A percentile compares a stretch with the other conserved stretches of the same genome.
Evolutionary conservation across 2,113 vertebrate species (phyloP).

Genomic region (Oryzias curvinotus): DNA sequence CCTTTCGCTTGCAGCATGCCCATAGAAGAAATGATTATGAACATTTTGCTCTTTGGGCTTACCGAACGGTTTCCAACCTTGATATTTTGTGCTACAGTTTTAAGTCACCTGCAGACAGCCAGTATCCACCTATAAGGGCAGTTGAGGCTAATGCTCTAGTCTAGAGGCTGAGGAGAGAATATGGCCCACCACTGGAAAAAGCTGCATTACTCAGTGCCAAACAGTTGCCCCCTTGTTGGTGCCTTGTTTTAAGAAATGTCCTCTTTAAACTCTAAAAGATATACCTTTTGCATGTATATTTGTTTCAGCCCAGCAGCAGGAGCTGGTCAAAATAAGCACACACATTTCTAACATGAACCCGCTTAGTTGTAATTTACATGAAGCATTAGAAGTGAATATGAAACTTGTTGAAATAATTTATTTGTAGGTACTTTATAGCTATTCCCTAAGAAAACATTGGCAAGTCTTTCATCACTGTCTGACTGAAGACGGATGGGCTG

Average conservation of each 20-base stretch:
- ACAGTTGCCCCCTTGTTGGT: conserved; percentile 52
- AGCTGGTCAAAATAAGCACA: background rate
- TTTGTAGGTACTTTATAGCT: conserved; percentile 68
- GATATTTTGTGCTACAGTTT: no score
- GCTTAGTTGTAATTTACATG: conserved; percentile 37
- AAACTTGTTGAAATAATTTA: conserved; percentile 69
- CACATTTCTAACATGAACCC: conserved; percentile 7
- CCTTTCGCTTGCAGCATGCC: no score
- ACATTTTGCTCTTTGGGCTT: no score
- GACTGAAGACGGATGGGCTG: conserved; percentile 84
- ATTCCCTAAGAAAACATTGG: conserved; percentile 66
- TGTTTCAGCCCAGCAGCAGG: conserved; percentile 12
- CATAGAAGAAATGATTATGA: no score
- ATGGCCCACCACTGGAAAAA: conserved; percentile 65
- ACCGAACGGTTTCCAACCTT: no score
- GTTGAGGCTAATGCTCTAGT: conserved; percentile 52
- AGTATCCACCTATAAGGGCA: no score
- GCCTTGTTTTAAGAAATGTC: conserved; percentile 47
- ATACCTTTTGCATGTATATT: conserved; percentile 8
- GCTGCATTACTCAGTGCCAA: conserved; percentile 62
- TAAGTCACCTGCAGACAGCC: no score
- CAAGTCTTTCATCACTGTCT: conserved; percentile 76
- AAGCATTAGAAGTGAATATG: conserved; percentile 53
- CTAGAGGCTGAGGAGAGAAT: conserved; percentile 42
- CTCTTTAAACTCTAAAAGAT: conserved; percentile 50